A percentile compares a stretch with the other conserved stretches of the same genome.
These are phyloP conservation scores for Ammodytes dubius DNA, from an alignment of 2,113 vertebrate genomes.

Conservation along the genomic window DNA sequence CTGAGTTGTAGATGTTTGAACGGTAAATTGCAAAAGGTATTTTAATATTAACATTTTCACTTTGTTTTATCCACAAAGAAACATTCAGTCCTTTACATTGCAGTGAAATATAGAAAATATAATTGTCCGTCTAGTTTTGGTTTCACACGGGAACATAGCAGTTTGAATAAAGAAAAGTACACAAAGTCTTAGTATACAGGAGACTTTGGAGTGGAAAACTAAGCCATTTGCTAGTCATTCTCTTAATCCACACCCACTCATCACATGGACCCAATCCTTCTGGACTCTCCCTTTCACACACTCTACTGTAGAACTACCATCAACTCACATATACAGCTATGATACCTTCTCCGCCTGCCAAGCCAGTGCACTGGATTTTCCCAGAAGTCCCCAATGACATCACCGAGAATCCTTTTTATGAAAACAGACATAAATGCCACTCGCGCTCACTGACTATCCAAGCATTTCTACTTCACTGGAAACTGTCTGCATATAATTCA, in stretches of 20 bases:
- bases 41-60: not conserved
- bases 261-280: constrained; percentile 15
- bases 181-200: not conserved
- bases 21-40: not conserved
- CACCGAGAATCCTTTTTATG: constrained; percentile 11
- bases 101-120: constrained; percentile 5
- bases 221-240: constrained; percentile 12
- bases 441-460: not conserved
- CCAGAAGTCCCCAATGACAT: constrained; percentile 44
- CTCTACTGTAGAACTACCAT: constrained; percentile 38
- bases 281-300: constrained; percentile 51
- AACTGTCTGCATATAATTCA: not conserved
- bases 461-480: not conserved
- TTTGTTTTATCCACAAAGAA: not conserved
- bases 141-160: constrained; percentile 1
- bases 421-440: not conserved
- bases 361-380: constrained; percentile 44
- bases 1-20: too few species aligned
- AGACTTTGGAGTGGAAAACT: constrained; percentile 2
- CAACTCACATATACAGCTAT: constrained; percentile 41
- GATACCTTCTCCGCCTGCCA: constrained; percentile 59
- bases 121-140: not conserved
- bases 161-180: not conserved
- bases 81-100: not conserved
- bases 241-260: constrained; percentile 9